These are phyloP conservation scores for Rhingia rostrata DNA, from an alignment of 2,888 invertebrate genomes.

Conservation along the genomic window DNA sequence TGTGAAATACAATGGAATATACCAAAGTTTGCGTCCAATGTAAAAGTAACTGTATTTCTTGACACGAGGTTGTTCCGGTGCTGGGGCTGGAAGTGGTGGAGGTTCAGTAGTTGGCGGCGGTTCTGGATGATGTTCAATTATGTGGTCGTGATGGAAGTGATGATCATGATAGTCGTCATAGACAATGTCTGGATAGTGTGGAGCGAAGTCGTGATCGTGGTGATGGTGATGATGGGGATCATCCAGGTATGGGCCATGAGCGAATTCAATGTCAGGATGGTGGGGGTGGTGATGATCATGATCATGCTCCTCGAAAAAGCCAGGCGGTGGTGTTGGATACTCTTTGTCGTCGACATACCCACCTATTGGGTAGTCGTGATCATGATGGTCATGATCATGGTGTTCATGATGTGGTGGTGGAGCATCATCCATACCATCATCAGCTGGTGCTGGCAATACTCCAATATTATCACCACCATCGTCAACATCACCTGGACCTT, in stretches of 20 bases:
- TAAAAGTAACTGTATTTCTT: constrained; percentile 88
- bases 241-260: constrained; percentile 77
- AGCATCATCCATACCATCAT: constrained; percentile 14
- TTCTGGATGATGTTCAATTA: constrained; percentile 74
- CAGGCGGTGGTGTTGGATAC: constrained; percentile 81
- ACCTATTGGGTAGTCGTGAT: constrained; percentile 72
- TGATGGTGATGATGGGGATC: constrained; percentile 79
- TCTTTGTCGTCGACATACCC: constrained; percentile 80
- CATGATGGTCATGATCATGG: constrained; percentile 39
- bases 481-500: constrained; percentile 78
- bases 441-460: constrained; percentile 24
- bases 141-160: constrained; percentile 78
- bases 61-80: constrained; percentile 82
- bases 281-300: constrained; percentile 76
- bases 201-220: constrained; percentile 78
- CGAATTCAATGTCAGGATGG: constrained; percentile 75
- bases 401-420: constrained; percentile 38
- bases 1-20: constrained; percentile 88
- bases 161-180: constrained; percentile 77
- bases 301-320: constrained; percentile 79
- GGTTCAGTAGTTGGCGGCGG: constrained; percentile 45
- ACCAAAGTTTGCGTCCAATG: constrained; percentile 88
- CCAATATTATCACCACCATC: constrained; percentile 71
- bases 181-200: constrained; percentile 77
- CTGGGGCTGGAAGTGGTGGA: constrained; percentile 78